Conservation (phyloP, 2,113 vertebrate species). For the Microtus richardsoni region DNA sequence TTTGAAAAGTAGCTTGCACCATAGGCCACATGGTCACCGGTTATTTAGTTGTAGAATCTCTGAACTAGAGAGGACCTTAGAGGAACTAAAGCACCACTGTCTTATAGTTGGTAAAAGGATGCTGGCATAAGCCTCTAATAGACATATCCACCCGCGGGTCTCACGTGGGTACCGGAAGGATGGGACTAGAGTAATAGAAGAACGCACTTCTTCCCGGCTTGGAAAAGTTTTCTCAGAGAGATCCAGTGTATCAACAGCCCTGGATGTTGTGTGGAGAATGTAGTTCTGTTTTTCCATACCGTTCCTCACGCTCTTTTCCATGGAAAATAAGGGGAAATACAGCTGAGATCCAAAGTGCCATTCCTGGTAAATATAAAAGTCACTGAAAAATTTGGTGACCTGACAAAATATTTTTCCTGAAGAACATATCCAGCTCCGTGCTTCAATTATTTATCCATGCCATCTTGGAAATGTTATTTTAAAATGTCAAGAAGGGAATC, state of each 20-base stretch:
- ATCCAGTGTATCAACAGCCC: not conserved
- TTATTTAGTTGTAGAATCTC: not conserved
- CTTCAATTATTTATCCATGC: not conserved
- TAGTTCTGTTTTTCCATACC: not conserved
- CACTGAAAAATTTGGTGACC: not conserved
- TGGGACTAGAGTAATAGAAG: not conserved
- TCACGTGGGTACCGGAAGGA: not conserved
- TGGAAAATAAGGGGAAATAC: not conserved
- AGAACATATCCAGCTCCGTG: not conserved
- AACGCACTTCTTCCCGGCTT: not conserved
- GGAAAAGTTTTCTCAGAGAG: not conserved
- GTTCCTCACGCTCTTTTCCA: not conserved
- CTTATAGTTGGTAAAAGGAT: not conserved
- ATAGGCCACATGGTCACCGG: fast-evolving
- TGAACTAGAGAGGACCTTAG: not conserved
- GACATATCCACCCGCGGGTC: not conserved
- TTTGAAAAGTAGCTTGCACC: not conserved
- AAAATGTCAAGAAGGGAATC: slow-evolving; percentile 9
- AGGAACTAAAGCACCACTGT: not conserved
- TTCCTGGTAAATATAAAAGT: not conserved
- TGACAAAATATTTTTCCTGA: not conserved
- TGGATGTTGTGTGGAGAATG: no score
- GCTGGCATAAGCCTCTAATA: not conserved
- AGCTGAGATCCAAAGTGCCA: not conserved
- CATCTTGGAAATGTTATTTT: not conserved